These are phyloP conservation scores for Rhinoptilus africanus DNA, from an alignment of 2,113 vertebrate species.

Conservation along the genomic window DNA sequence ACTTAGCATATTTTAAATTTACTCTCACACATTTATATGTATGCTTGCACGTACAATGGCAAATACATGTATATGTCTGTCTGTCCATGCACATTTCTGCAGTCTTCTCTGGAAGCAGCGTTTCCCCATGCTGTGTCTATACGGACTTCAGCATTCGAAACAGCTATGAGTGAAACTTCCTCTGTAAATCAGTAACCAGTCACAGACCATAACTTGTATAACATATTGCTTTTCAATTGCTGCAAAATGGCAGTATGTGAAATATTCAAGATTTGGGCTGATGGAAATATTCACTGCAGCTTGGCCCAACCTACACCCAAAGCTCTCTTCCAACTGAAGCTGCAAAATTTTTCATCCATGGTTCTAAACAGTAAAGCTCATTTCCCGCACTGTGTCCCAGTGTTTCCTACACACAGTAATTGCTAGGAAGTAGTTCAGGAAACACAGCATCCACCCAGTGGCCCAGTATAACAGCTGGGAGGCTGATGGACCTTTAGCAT, in stretches of 20 bases:
- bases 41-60: background rate
- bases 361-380: background rate
- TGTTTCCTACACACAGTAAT: background rate
- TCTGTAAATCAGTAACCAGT: conserved; percentile 31
- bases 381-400: background rate
- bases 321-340: background rate
- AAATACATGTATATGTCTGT: background rate
- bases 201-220: background rate
- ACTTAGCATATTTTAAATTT: background rate
- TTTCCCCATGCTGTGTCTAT: background rate
- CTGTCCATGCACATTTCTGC: background rate
- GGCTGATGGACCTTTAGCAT: background rate
- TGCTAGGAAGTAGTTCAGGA: background rate
- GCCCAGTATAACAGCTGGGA: background rate
- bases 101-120: background rate
- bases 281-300: background rate
- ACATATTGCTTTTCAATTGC: background rate
- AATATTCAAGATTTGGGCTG: background rate
- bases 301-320: background rate
- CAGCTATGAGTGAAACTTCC: background rate
- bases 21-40: background rate
- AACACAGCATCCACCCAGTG: background rate
- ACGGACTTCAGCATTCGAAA: background rate
- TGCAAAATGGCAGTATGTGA: background rate
- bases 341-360: background rate